Evolutionary conservation across 2,888 invertebrate species (phyloP).

Genomic region (Euplagia quadripunctaria): DNA sequence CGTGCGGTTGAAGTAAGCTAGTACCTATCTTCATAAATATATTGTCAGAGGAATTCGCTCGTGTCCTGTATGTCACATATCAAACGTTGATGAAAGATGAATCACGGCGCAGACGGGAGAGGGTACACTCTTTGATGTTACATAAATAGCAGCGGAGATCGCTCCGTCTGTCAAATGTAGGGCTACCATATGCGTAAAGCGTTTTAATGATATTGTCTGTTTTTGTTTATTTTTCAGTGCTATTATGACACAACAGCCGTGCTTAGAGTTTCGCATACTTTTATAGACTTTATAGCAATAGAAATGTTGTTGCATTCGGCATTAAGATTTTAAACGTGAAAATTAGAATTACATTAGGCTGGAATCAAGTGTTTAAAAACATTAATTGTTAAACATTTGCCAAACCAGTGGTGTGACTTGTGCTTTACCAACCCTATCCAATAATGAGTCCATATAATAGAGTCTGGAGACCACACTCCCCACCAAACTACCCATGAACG

Average conservation of each 20-base stretch:
- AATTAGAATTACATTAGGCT: no score
- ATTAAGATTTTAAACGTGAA: no score
- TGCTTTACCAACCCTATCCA: no score
- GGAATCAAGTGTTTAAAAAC: no score
- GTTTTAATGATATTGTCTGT: neutral
- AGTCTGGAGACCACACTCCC: no score
- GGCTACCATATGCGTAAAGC: constrained; percentile 28
- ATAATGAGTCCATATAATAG: no score
- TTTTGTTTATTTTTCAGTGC: neutral
- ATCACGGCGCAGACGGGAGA: constrained; percentile 48
- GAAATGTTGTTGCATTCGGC: no score
- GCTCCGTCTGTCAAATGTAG: constrained; percentile 29
- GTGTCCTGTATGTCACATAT: constrained; percentile 42
- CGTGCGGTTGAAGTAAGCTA: neutral
- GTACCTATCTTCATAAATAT: neutral
- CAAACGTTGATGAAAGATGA: constrained; percentile 57
- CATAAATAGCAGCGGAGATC: constrained; percentile 40
- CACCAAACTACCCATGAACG: no score
- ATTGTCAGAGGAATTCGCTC: constrained; percentile 7
- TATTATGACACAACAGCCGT: neutral
- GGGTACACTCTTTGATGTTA: constrained; percentile 52
- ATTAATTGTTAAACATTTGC: no score
- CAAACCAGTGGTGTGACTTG: no score
- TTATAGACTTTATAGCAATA: no score
- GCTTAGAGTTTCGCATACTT: no score